phyloP scores from a whole-genome alignment of 2,797 vertebrate genomes.

The Siniperca obscura region DNA sequence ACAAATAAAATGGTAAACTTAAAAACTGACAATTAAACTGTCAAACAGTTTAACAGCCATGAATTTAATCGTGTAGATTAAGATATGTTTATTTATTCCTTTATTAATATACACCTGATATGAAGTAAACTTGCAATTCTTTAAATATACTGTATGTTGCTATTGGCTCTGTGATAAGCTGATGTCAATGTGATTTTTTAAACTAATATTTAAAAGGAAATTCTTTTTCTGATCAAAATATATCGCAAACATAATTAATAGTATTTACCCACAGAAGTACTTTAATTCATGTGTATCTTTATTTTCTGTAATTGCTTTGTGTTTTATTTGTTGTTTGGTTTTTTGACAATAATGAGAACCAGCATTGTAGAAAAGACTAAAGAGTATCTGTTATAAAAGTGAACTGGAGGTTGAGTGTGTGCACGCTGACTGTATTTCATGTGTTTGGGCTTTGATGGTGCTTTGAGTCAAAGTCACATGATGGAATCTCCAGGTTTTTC shows the following conservation, averaged over 20 bases:
- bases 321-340: conserved; percentile 12
- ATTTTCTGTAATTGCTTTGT: conserved; percentile 44
- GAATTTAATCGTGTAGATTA: conserved; percentile 12
- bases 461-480: conserved; percentile 44
- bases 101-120: conserved; percentile 44
- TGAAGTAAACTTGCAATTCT: conserved; percentile 43
- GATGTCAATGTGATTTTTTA: conserved; percentile 45
- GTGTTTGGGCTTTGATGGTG: conserved; percentile 47
- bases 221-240: conserved; percentile 42
- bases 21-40: conserved; percentile 32
- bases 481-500: conserved; percentile 33
- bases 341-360: conserved; percentile 19
- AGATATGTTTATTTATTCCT: conserved; percentile 70
- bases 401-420: conserved; percentile 62
- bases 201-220: conserved; percentile 69
- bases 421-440: conserved; percentile 61
- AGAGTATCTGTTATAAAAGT: conserved; percentile 22
- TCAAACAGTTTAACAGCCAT: conserved; percentile 29
- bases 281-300: conserved; percentile 42
- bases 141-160: conserved; percentile 48
- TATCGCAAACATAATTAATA: conserved; percentile 43
- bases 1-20: conserved; percentile 2
- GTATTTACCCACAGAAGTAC: conserved; percentile 56
- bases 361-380: conserved; percentile 9
- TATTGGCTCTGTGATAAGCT: conserved; percentile 40